These are phyloP conservation scores for Peromyscus leucopus DNA, from an alignment of 2,113 vertebrate genomes.

Conservation along the genomic window DNA sequence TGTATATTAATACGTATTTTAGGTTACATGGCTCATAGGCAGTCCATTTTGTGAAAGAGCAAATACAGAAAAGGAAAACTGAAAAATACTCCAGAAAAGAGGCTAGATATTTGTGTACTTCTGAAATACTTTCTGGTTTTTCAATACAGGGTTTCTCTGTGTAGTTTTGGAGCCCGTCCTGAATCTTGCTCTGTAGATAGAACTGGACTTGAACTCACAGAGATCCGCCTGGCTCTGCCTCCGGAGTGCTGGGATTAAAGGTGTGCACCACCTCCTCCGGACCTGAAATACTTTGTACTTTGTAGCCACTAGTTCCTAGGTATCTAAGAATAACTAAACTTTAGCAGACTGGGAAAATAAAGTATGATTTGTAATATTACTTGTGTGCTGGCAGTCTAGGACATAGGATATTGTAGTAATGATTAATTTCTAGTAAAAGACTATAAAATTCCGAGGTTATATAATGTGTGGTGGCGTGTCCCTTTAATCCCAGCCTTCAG, in stretches of 20 bases:
- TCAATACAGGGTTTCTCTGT: no score
- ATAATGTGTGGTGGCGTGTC: neutral
- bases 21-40: neutral
- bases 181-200: no score
- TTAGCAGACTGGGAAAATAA: slow-evolving; percentile 8
- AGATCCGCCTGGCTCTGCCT: no score
- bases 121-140: neutral
- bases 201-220: no score
- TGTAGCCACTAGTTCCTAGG: neutral
- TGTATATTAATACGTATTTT: neutral
- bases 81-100: slow-evolving; percentile 44
- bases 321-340: slow-evolving; percentile 33
- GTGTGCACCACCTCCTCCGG: no score
- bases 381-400: slow-evolving; percentile 27
- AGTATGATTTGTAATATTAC: neutral
- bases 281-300: neutral
- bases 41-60: slow-evolving; percentile 1
- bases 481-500: neutral
- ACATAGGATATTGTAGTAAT: slow-evolving; percentile 27
- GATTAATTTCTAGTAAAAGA: slow-evolving; percentile 49
- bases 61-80: slow-evolving; percentile 50
- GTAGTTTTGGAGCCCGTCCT: no score
- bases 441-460: slow-evolving; percentile 1
- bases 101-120: neutral
- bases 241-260: no score